Conservation (phyloP, 2,797 vertebrate genomes). For the Furcifer pardalis region DNA sequence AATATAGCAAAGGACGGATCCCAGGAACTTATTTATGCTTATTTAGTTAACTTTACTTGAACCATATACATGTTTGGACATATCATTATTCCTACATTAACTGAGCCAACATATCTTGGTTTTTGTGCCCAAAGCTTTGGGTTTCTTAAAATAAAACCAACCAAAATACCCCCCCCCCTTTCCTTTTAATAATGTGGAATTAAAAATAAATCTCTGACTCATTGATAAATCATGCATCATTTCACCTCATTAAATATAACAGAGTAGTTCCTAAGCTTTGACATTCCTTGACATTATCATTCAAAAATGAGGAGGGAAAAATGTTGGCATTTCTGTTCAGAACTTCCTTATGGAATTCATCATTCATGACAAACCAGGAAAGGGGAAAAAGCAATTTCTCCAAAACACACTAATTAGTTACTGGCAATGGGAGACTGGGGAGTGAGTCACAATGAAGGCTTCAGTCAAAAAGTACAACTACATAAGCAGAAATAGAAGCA, state of each 20-base stretch:
- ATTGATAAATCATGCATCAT: constrained; percentile 48
- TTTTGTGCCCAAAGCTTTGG: constrained; percentile 36
- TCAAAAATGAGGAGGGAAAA: constrained; percentile 50
- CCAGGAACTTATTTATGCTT: too few relatives aligned
- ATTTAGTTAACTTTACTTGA: too few relatives aligned
- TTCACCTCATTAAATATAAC: constrained; percentile 44
- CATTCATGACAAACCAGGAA: background rate
- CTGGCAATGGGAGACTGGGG: too few relatives aligned
- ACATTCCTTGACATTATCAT: constrained; percentile 49
- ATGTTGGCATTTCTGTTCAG: constrained; percentile 57
- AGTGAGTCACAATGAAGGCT: too few relatives aligned
- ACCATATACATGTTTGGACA: background rate
- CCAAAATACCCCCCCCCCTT: constrained; percentile 34
- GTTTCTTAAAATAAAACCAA: constrained; percentile 42
- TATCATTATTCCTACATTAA: constrained; percentile 28
- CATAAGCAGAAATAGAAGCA: too few relatives aligned
- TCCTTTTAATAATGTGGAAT: constrained; percentile 33
- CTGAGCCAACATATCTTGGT: constrained; percentile 45
- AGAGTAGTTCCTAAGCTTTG: constrained; percentile 48
- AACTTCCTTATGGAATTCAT: constrained; percentile 42
- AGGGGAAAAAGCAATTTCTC: background rate
- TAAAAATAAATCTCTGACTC: constrained; percentile 40
- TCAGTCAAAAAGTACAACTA: too few relatives aligned
- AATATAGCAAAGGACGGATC: background rate
- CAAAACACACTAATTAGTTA: too few relatives aligned